Evolutionary conservation across 2,888 invertebrate genomes (phyloP).

Genomic region (Leptopterna dolabrata): DNA sequence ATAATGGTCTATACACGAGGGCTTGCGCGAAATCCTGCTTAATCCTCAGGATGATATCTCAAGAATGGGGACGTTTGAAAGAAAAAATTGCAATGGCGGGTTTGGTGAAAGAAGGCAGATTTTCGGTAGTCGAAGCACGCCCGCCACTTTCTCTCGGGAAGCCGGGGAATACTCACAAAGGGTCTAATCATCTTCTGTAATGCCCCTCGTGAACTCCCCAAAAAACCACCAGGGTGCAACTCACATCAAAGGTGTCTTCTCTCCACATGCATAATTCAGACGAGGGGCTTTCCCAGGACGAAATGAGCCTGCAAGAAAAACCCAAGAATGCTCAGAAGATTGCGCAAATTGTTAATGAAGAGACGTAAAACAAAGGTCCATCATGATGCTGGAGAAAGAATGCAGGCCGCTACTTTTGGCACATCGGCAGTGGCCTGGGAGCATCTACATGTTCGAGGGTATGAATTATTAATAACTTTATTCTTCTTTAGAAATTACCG

Average conservation of each 20-base stretch:
- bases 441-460: neutral
- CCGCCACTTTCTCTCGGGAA: neutral
- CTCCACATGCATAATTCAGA: slow-evolving; percentile 15
- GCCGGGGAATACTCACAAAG: slow-evolving; percentile 1
- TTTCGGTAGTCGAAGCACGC: slow-evolving; percentile 3
- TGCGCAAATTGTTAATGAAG: slow-evolving; percentile 21
- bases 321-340: neutral
- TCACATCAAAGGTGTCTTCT: slow-evolving; percentile 23
- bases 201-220: neutral
- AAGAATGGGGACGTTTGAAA: neutral
- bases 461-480: slow-evolving; percentile 14
- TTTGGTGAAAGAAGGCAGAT: neutral
- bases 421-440: neutral
- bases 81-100: neutral
- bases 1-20: neutral
- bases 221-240: neutral
- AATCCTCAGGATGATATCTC: neutral
- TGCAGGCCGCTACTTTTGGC: slow-evolving; percentile 29
- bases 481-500: neutral
- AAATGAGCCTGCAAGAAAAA: neutral
- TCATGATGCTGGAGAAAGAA: neutral
- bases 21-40: neutral
- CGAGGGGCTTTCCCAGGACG: neutral
- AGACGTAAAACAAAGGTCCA: neutral
- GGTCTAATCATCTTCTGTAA: slow-evolving; percentile 15